These are phyloP conservation scores for Pagrus major DNA, from an alignment of 2,113 vertebrate genomes.

Conservation along the genomic window DNA sequence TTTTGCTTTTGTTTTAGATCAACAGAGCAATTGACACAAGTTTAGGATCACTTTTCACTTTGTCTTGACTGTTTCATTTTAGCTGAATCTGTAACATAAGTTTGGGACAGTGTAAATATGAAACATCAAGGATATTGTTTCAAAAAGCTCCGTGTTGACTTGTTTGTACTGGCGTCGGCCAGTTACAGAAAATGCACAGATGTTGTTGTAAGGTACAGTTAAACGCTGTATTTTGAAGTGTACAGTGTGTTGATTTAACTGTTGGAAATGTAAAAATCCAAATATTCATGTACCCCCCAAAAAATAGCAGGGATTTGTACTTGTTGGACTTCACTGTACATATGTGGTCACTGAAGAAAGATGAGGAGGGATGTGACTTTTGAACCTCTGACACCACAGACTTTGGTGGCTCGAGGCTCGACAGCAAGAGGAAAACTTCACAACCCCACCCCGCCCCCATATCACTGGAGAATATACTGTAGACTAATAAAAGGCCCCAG, in stretches of 20 bases:
- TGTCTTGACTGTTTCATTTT: slow-evolving; percentile 21
- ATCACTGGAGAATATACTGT: slow-evolving; percentile 43
- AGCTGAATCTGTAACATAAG: slow-evolving; percentile 5
- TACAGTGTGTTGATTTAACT: not conserved
- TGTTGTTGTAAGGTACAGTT: slow-evolving; percentile 10
- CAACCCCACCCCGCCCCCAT: not conserved
- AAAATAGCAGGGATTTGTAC: not conserved
- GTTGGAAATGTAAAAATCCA: slow-evolving; percentile 25
- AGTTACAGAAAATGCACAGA: slow-evolving; percentile 9
- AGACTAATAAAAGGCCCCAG: slow-evolving; percentile 14
- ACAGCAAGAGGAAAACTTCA: not conserved
- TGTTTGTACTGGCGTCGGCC: slow-evolving; percentile 20
- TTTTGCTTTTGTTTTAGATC: slow-evolving; percentile 16
- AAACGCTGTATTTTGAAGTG: slow-evolving; percentile 8
- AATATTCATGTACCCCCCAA: not conserved
- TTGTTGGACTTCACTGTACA: slow-evolving; percentile 22
- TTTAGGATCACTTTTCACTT: slow-evolving; percentile 23
- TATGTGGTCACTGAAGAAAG: slow-evolving; percentile 22
- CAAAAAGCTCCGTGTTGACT: slow-evolving; percentile 18
- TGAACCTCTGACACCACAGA: slow-evolving; percentile 10
- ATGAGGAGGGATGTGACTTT: slow-evolving; percentile 23
- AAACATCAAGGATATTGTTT: slow-evolving; percentile 16
- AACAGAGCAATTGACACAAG: not conserved
- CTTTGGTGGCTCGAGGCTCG: not conserved
- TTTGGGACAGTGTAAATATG: slow-evolving; percentile 4